Percentiles rank a stretch among this genome's conserved stretches.
phyloP scores from a whole-genome alignment of 2,797 vertebrate genomes.

The Phoxinus dragarum region DNA sequence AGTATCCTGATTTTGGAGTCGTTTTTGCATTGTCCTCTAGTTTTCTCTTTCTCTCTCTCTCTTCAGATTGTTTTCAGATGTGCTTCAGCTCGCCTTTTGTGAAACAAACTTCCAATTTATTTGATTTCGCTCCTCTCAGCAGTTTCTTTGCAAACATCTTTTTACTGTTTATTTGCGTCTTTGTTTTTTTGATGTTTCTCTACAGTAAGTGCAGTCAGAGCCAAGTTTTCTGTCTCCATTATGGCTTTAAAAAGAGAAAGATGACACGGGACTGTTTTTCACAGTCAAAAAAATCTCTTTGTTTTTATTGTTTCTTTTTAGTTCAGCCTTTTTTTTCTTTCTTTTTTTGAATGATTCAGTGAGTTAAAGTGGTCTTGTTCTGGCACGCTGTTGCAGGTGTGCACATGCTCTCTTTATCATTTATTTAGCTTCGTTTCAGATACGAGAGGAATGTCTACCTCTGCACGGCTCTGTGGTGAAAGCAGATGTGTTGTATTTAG shows the following conservation, averaged over 20 bases:
- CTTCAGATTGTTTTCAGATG: constrained; percentile 72
- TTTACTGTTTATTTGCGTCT: constrained; percentile 69
- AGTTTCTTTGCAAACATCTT: constrained; percentile 71
- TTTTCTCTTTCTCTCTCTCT: constrained; percentile 55
- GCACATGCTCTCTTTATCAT: constrained; percentile 64
- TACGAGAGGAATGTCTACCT: constrained; percentile 38
- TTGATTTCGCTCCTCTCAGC: constrained; percentile 74
- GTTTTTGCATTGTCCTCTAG: constrained; percentile 70
- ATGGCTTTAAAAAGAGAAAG: constrained; percentile 64
- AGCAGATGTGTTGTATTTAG: constrained; percentile 37
- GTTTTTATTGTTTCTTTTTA: constrained; percentile 49
- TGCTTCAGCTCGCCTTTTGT: constrained; percentile 69
- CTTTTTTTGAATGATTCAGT: constrained; percentile 61
- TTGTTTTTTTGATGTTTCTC: constrained; percentile 64
- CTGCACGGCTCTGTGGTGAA: not conserved
- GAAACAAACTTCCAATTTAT: constrained; percentile 75
- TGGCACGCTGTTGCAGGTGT: constrained; percentile 67
- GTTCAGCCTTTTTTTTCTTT: constrained; percentile 36
- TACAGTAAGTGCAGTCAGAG: constrained; percentile 66
- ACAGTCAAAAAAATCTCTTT: constrained; percentile 55
- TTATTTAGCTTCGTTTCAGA: constrained; percentile 54
- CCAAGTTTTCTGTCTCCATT: constrained; percentile 69
- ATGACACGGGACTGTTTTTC: constrained; percentile 71
- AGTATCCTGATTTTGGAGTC: constrained; percentile 72
- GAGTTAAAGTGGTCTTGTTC: constrained; percentile 64